A percentile compares a stretch with the other conserved stretches of the same genome.
phyloP scores from a whole-genome alignment of 1,140 invertebrate genomes.

The Ptiloglossa arizonensis region DNA sequence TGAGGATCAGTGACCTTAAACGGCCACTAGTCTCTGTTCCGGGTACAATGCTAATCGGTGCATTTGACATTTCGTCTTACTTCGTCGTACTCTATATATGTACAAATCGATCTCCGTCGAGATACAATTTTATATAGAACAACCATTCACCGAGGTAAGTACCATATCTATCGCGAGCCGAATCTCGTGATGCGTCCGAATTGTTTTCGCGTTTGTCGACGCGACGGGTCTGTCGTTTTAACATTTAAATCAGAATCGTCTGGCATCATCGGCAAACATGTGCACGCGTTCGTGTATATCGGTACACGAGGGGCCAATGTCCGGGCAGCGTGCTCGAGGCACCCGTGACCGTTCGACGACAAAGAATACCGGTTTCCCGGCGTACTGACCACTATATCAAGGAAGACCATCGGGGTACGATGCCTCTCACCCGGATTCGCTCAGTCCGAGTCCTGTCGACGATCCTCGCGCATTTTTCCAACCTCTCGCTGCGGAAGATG shows the following conservation, averaged over 20 bases:
- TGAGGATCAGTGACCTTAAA: no score
- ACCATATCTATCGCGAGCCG: no score
- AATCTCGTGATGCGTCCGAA: neutral
- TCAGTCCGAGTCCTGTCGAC: conserved; percentile 35
- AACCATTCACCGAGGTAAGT: no score
- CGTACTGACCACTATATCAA: conserved; percentile 44
- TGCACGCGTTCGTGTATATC: conserved; percentile 13
- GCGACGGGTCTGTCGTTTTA: neutral
- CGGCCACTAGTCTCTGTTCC: no score
- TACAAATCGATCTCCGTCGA: no score
- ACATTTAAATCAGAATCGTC: conserved; percentile 30
- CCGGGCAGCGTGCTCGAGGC: conserved; percentile 61
- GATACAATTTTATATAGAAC: no score
- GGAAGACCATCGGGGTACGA: conserved; percentile 25
- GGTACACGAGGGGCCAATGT: conserved; percentile 63
- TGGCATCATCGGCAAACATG: neutral
- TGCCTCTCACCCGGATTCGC: conserved; percentile 8
- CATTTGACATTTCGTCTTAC: no score
- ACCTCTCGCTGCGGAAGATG: neutral
- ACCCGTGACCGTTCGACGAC: conserved; percentile 42
- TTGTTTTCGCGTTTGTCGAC: neutral
- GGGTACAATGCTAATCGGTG: no score
- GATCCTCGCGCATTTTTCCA: conserved; percentile 55
- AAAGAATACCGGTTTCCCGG: conserved; percentile 60
- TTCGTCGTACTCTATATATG: no score